These are phyloP conservation scores for Gila orcuttii DNA, from an alignment of 2,113 vertebrate genomes.

Conservation along the genomic window DNA sequence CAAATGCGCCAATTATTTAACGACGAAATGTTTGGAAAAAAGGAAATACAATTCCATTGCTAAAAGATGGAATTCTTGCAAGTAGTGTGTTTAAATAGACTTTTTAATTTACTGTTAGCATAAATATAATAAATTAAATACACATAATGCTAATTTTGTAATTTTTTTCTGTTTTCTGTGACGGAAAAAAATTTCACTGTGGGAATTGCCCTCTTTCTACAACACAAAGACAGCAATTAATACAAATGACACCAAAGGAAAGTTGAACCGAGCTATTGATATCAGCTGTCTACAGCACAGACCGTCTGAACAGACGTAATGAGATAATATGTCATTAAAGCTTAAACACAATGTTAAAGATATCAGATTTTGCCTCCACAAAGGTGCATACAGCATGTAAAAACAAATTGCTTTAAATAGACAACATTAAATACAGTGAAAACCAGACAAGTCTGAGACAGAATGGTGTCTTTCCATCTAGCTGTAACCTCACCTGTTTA, in stretches of 20 bases:
- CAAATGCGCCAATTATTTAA: neutral
- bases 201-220: neutral
- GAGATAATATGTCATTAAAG: neutral
- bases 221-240: slow-evolving; percentile 18
- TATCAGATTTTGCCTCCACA: neutral
- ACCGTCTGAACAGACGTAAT: neutral
- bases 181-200: neutral
- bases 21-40: neutral
- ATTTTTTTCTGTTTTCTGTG: neutral
- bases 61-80: neutral
- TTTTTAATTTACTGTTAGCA: neutral
- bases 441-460: slow-evolving; percentile 3
- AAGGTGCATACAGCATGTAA: neutral
- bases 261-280: neutral
- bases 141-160: neutral
- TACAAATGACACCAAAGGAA: slow-evolving; percentile 7
- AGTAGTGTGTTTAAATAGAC: neutral
- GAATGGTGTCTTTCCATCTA: slow-evolving; percentile 13
- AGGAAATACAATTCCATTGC: neutral
- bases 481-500: slow-evolving; percentile 53
- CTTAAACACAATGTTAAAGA: slow-evolving; percentile 9
- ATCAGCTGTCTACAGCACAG: neutral
- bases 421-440: slow-evolving; percentile 2
- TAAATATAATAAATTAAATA: neutral
- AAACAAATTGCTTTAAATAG: neutral